Base-by-base conservation (phyloP, 2,797 vertebrate genomes). In the Avahi laniger region DNA sequence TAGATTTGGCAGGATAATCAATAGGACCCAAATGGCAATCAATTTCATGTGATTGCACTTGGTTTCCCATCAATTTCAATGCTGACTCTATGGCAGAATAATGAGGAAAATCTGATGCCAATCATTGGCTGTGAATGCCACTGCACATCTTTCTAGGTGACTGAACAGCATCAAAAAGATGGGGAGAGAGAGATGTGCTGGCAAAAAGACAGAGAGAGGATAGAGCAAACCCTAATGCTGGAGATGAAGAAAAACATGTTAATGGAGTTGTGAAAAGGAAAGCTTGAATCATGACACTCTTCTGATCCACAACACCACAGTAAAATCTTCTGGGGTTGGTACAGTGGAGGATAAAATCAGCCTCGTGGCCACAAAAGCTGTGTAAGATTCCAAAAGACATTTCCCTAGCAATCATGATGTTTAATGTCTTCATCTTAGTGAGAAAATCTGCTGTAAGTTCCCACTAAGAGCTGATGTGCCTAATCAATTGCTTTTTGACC, bases 41-140 rank as follows among this genome's bases (percentile, higher is more conserved):
- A 33, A 94, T 97, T 98, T 98, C 93, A 94, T 97, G 97, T 78
- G 96, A 88, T 57, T 97, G 97, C 86, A 93, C 94, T 97, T 98
- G 89, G 91, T 97, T 97, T 97, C 88, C 92, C 81, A 85, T 98
- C 0, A 8, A 76, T 98, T 96, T 97, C 84, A 13, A 73, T 93
- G 95, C 96, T 94, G 96, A 93, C 86, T 95, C 82, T 0, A 2
- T 93, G 97, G 83, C 88, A 91, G 96, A 97, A 97, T 97, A 96
- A 93, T 35, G 96, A 97, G 94, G 91, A 94, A 96, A 95, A 94
- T 87, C 1, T 63, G 82, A 97, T 90, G 96, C 96, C 96, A 96
- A 73, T 97, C 86, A 63, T 91, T 90, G 89, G 94, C 20, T 43
- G 95, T 92, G 96, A 93, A 97, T 97, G 95, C 97, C 95, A 38